phyloP scores from a whole-genome alignment of 2,888 invertebrate genomes.

The Linnaemya tessellans region DNA sequence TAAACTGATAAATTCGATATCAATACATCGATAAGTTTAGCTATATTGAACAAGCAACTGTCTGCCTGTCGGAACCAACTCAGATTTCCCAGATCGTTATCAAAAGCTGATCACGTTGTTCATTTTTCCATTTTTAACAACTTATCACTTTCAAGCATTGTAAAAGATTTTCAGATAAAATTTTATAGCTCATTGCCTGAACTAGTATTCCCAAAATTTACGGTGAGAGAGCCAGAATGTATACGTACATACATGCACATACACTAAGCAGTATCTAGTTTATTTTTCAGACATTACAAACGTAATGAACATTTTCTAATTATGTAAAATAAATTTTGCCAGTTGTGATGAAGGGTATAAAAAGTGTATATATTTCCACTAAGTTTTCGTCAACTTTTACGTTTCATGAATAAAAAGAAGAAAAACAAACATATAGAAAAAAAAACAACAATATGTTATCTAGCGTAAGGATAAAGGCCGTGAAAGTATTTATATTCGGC shows the following conservation, averaged over 20 bases:
- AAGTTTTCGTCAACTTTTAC: not conserved
- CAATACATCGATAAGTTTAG: too few relatives aligned
- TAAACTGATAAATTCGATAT: too few relatives aligned
- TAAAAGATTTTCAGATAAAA: too few relatives aligned
- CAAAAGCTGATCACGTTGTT: too few relatives aligned
- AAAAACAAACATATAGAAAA: not conserved
- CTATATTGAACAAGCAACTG: too few relatives aligned
- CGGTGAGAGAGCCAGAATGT: not conserved
- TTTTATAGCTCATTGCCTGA: too few relatives aligned
- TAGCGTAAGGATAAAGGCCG: not conserved
- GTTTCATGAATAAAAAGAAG: not conserved
- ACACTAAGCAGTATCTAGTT: too few relatives aligned
- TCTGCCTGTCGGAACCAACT: too few relatives aligned
- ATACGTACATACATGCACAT: not conserved
- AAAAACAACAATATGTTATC: not conserved
- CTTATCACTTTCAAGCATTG: too few relatives aligned
- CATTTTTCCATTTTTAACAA: too few relatives aligned
- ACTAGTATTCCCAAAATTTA: too few relatives aligned
- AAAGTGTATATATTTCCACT: not conserved
- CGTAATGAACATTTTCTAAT: not conserved
- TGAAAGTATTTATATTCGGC: not conserved
- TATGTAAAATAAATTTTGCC: not conserved
- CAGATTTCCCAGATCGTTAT: too few relatives aligned
- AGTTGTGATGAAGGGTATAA: not conserved
- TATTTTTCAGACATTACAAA: not conserved